Evolutionary conservation across 2,888 invertebrate genomes (phyloP), one percentile per base, ranked within the genome.

Genomic region (Disparrhopalites patrizii): DNA sequence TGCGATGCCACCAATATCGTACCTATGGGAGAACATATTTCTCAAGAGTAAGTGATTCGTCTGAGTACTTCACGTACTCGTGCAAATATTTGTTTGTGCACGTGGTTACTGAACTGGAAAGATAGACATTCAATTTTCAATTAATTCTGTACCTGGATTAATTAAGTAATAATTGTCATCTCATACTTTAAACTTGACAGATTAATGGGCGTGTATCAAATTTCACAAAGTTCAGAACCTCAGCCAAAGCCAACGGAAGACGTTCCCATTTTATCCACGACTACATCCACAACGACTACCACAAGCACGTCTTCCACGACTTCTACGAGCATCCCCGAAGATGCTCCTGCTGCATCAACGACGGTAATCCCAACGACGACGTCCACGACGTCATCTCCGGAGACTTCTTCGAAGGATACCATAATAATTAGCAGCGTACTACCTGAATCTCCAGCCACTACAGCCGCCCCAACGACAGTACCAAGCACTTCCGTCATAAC

Each of bases 1-100:
- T 75, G 74, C 33, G 60, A 62, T 15, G 55, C 56, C 13, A 51
- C 40, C 27, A 61, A 68, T 31, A 38, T 54, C 1, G 51, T 68
- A 5, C 66, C 40, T 33, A 69, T 69, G 69, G 71, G 71, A 18
- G 69, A 69, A 10, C 62, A 69, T 52, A 65, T 71, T 5, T 62
- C 66, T 8, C 27, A 23, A 2, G 36, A 18, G 58, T 58, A 36
- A 58, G 58, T 40, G n/a, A n/a, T n/a, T n/a, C n/a, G n/a, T n/a
- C n/a, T n/a, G n/a, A n/a, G n/a, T n/a, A n/a, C n/a, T n/a, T n/a
- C n/a, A n/a, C n/a, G n/a, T n/a, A n/a, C n/a, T n/a, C n/a, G n/a
- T n/a, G n/a, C n/a, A n/a, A n/a, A n/a, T n/a, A n/a, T n/a, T n/a
- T n/a, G n/a, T n/a, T n/a, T n/a, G n/a, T n/a, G n/a, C n/a, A n/a